Base-by-base conservation (phyloP, 2,797 vertebrate genomes). In the Acipenser ruthenus region DNA sequence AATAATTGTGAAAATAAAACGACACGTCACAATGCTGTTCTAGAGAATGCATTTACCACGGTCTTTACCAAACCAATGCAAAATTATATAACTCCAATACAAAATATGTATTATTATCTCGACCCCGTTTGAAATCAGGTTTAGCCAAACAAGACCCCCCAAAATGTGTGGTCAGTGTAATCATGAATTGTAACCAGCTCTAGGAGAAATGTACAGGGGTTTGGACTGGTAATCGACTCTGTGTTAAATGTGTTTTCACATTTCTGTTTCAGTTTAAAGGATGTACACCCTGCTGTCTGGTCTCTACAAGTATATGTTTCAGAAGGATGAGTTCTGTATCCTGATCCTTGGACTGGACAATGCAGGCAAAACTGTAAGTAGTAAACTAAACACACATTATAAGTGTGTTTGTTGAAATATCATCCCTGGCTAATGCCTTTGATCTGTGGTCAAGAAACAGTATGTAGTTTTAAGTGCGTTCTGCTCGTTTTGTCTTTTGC, bases 251-350 rank as follows among this genome's bases (percentile, higher is more conserved):
- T 59, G 0, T 6, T n/a, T n/a, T n/a, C n/a, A n/a, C n/a, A n/a
- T n/a, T n/a, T n/a, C n/a, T 59, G 0, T 6, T 59, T 15, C 67
- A 79, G 68, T 65, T 67, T 56, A 61, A 79, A 89, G 75, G 68
- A 96, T 96, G 97, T 99, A 97, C 67, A 99, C 97, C 0, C 83
- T 99, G 81, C 78, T 99, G 63, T 98, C 96, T 0, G 96, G 97
- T 0, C 87, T 98, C 50, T 98, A 97, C 73, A 99, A 99, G 70
- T 99, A 98, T 82, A 87, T 98, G 90, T 98, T 99, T 81, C 95
- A 92, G 74, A 97, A 95, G 78, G 96, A 98, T 65, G 96, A 99
- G 58, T 98, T 93, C 74, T 98, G 96, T 72, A 79, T 98, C 69
- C 77, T 98, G 73, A 99, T 99, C 72, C 89, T 99, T 10, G 95